Conservation (phyloP, 1,140 invertebrate genomes). For the Berghia stephanieae region DNA sequence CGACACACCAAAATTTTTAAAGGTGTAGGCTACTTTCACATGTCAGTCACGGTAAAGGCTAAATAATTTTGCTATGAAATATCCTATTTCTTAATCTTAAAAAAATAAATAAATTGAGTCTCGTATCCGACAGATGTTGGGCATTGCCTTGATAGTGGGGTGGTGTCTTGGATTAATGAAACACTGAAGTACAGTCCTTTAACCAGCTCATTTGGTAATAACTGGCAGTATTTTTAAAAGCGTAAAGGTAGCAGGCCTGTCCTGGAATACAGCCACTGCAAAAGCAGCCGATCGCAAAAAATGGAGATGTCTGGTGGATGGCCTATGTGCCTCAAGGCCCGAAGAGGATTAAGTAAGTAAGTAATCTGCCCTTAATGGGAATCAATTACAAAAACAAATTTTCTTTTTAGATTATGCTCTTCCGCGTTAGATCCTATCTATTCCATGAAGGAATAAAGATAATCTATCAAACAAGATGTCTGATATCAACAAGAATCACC, state of each 20-base stretch:
- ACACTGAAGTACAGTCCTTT: neutral
- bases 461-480: too few relatives aligned
- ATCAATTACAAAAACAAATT: too few relatives aligned
- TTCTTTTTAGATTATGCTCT: too few relatives aligned
- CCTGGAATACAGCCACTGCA: too few relatives aligned
- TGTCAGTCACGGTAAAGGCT: neutral
- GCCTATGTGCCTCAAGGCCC: too few relatives aligned
- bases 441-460: too few relatives aligned
- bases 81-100: neutral
- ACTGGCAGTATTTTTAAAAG: neutral
- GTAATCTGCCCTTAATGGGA: neutral
- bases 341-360: too few relatives aligned
- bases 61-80: neutral
- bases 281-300: too few relatives aligned
- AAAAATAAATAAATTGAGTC: neutral
- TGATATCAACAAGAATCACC: too few relatives aligned
- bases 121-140: neutral
- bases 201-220: too few relatives aligned
- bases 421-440: too few relatives aligned
- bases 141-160: neutral
- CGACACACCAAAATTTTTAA: neutral
- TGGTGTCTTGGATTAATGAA: neutral
- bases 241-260: neutral
- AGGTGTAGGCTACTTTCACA: neutral
- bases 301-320: too few relatives aligned